Evolutionary conservation across 2,797 vertebrate species (phyloP).

Genomic region (Scleropages formosus): DNA sequence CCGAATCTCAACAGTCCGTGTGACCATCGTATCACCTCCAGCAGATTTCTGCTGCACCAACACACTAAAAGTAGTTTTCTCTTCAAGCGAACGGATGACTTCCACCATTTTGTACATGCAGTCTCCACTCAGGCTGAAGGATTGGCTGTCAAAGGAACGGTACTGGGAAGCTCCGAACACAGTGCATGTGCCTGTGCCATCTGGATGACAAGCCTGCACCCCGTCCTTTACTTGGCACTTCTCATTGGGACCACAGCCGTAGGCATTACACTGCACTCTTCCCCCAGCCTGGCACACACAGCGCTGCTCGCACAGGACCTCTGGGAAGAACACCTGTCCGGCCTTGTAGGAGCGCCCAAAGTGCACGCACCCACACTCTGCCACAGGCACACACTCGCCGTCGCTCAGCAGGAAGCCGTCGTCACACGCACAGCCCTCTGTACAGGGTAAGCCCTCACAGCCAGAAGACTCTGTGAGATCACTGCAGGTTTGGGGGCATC

Average conservation of each 20-base stretch:
- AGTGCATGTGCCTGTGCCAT: slow-evolving; percentile 56
- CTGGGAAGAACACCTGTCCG: slow-evolving; percentile 50
- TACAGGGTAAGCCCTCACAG: slow-evolving; percentile 52
- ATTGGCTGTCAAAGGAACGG: slow-evolving; percentile 60
- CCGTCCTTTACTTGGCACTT: slow-evolving; percentile 57
- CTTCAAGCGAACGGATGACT: not conserved
- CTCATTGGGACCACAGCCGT: slow-evolving; percentile 50
- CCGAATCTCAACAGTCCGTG: slow-evolving; percentile 40
- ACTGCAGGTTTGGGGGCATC: slow-evolving; percentile 58
- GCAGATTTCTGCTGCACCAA: slow-evolving; percentile 43
- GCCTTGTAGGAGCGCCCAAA: slow-evolving; percentile 56
- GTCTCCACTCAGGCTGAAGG: slow-evolving; percentile 52
- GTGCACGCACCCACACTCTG: slow-evolving; percentile 65
- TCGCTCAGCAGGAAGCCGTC: slow-evolving; percentile 61
- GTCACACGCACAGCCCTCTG: slow-evolving; percentile 65
- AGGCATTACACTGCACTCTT: slow-evolving; percentile 48
- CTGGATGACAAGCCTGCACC: slow-evolving; percentile 55
- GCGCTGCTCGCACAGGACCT: slow-evolving; percentile 41
- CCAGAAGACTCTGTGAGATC: slow-evolving; percentile 20
- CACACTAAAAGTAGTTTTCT: slow-evolving; percentile 53
- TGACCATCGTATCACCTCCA: slow-evolving; percentile 14
- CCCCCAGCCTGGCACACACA: slow-evolving; percentile 58
- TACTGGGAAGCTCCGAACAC: slow-evolving; percentile 58
- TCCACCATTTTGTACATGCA: slow-evolving; percentile 62
- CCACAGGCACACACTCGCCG: slow-evolving; percentile 57